These are phyloP conservation scores for Mythimna pallens DNA, from an alignment of 2,888 invertebrate genomes.

Conservation along the genomic window DNA sequence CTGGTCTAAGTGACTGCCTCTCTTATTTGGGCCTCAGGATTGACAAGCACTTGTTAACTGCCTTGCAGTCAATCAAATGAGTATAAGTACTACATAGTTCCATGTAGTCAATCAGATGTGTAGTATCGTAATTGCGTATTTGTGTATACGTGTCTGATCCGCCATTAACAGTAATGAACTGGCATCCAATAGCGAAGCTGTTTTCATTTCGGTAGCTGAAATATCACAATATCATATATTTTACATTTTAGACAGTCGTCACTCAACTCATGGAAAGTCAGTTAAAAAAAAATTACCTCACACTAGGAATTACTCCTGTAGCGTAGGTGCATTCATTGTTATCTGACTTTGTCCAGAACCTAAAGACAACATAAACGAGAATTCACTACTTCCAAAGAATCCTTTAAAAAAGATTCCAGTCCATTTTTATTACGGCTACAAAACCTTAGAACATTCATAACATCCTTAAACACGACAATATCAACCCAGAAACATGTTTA, in stretches of 20 bases:
- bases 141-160: no score
- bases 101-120: no score
- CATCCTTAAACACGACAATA: slow-evolving; percentile 43
- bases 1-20: not conserved
- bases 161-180: no score
- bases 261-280: no score
- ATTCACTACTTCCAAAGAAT: not conserved
- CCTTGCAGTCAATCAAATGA: no score
- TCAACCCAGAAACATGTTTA: slow-evolving; percentile 43
- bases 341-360: not conserved
- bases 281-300: no score
- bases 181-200: no score
- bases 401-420: slow-evolving; percentile 19
- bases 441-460: slow-evolving; percentile 48
- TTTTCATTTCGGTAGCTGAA: no score
- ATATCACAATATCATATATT: not conserved
- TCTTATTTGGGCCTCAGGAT: not conserved
- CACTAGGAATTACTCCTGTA: no score
- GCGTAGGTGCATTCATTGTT: not conserved
- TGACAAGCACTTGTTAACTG: not conserved
- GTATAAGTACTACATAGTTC: no score
- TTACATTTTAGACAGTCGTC: not conserved
- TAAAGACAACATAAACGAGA: not conserved
- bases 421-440: slow-evolving; percentile 37
- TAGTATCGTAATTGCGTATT: no score